Percentiles rank a stretch among this genome's conserved stretches.
These are phyloP conservation scores for Eulithis prunata DNA, from an alignment of 2,888 invertebrate genomes.

Conservation along the genomic window DNA sequence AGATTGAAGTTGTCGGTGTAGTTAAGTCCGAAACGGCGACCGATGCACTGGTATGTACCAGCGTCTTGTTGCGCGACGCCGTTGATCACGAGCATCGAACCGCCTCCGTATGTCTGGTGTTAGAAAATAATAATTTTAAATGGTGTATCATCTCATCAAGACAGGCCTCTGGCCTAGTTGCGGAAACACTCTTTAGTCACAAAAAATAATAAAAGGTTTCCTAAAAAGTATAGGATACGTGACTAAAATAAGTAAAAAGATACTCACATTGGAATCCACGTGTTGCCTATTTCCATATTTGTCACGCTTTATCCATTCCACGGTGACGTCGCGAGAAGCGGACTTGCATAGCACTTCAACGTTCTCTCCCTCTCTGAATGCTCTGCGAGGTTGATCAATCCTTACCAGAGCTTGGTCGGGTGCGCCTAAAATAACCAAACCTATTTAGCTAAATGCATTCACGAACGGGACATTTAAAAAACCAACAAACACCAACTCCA, in stretches of 20 bases:
- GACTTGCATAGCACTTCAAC: slow-evolving; percentile 65
- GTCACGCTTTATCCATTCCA: slow-evolving; percentile 66
- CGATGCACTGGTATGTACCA: slow-evolving; percentile 88
- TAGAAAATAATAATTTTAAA: not conserved
- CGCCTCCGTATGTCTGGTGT: slow-evolving; percentile 78
- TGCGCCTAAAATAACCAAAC: slow-evolving; percentile 56
- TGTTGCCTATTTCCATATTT: slow-evolving; percentile 65
- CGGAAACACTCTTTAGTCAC: too few species aligned
- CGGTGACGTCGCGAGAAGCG: slow-evolving; percentile 46
- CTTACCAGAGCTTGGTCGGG: slow-evolving; percentile 55
- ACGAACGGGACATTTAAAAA: not conserved
- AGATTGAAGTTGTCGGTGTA: slow-evolving; percentile 80
- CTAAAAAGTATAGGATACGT: not conserved
- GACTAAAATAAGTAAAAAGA: not conserved
- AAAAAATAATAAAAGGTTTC: too few species aligned
- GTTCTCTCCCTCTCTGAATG: slow-evolving; percentile 67
- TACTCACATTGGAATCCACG: slow-evolving; percentile 63
- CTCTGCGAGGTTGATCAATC: slow-evolving; percentile 67
- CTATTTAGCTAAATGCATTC: not conserved
- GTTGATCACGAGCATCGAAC: slow-evolving; percentile 85
- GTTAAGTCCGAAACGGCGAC: slow-evolving; percentile 76
- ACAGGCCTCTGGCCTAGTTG: too few species aligned
- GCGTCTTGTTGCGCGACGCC: slow-evolving; percentile 89
- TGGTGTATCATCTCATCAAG: too few species aligned
- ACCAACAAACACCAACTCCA: slow-evolving; percentile 1